These are phyloP conservation scores for Lasioglossum calceatum DNA, from an alignment of 2,888 invertebrate species.

Conservation along the genomic window DNA sequence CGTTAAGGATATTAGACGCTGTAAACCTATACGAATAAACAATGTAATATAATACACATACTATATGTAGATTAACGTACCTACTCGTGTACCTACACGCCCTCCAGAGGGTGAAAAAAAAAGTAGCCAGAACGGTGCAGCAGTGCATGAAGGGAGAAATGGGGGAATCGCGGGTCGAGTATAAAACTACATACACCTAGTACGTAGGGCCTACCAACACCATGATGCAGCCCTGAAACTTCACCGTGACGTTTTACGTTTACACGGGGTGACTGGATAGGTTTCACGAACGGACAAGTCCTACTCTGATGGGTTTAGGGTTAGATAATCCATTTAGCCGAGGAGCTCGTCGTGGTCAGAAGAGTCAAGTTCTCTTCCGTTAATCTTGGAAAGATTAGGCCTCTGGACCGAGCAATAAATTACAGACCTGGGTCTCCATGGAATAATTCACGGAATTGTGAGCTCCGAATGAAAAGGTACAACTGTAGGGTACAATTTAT, in stretches of 20 bases:
- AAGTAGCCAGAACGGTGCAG: neutral
- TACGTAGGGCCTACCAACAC: neutral
- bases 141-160: neutral
- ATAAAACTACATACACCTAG: neutral
- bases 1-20: too few species aligned
- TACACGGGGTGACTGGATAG: slow-evolving; percentile 4
- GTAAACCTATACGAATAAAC: too few species aligned
- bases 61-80: neutral
- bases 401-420: neutral
- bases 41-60: too few species aligned
- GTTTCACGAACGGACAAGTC: neutral
- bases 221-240: neutral
- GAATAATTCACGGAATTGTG: neutral
- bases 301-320: neutral
- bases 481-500: too few species aligned
- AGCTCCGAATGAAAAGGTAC: too few species aligned
- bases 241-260: neutral
- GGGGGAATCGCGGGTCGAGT: neutral
- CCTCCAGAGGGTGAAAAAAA: neutral
- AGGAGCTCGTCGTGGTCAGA: neutral
- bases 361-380: neutral
- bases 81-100: neutral
- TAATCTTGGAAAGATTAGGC: neutral
- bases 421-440: neutral
- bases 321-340: slow-evolving; percentile 5